These are phyloP conservation scores for Neodiprion pinetum DNA, from an alignment of 1,140 invertebrate genomes.

Conservation along the genomic window DNA sequence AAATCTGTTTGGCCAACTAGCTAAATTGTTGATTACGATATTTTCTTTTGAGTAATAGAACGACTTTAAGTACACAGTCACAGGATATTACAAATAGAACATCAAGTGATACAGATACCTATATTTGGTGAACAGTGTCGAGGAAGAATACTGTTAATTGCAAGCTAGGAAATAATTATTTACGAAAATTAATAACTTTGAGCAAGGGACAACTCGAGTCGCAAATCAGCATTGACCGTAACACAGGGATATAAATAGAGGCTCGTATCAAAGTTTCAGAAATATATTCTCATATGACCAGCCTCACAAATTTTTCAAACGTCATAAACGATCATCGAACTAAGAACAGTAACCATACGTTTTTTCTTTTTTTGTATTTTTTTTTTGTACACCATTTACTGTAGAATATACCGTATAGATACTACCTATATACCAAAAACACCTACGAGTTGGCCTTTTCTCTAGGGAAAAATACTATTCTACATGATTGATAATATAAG, in stretches of 20 bases:
- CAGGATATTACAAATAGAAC: background rate
- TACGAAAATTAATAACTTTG: background rate
- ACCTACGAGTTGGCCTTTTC: no score
- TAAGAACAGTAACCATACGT: background rate
- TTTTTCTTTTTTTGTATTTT: background rate
- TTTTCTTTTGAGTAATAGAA: background rate
- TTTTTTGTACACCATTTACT: no score
- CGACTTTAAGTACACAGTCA: background rate
- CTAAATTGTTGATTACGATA: no score
- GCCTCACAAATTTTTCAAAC: background rate
- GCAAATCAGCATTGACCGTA: background rate
- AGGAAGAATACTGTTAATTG: background rate
- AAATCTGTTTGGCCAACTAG: no score
- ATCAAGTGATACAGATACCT: background rate
- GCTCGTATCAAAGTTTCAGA: background rate
- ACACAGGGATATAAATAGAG: background rate
- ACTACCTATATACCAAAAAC: no score
- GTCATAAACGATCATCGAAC: background rate
- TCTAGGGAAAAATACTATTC: no score
- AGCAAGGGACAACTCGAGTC: background rate
- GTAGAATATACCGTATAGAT: no score
- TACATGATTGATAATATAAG: no score
- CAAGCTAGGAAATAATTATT: background rate
- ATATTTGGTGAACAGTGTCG: background rate
- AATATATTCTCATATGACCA: background rate